Evolutionary conservation across 1,140 invertebrate species (phyloP), one percentile per base, ranked within the genome.

Genomic region (Leptinotarsa texana): DNA sequence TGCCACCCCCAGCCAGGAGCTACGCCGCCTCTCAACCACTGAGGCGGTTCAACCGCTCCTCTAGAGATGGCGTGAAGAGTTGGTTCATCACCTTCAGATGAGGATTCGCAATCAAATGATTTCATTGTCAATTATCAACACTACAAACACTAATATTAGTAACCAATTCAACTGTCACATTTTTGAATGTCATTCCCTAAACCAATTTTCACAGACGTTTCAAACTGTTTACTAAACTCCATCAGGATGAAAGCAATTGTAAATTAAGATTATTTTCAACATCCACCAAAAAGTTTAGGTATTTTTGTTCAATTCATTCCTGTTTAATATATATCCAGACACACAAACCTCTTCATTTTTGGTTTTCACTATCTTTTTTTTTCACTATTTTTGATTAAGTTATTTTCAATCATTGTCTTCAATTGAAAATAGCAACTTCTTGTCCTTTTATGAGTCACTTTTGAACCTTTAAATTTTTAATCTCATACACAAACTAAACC

Each of bases 41-140:
- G 83, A 1, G 80, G 80, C 3, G 82, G 75, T 82, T 82, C 80
- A 3, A 78, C 77, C 72, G 81, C 78, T 42, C 74, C 75, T 72
- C 83, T 78, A 70, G 83, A 83, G 80, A 85, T 84, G 81, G 84
- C 81, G 76, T 81, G 78, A 22, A 81, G 76, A 17, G 81, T 80
- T 21, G 80, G 75, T 80, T 85, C 84, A 73, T 85, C 84, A 66
- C 83, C 83, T 76, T 85, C 84, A 4, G 84, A 85, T 22, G 84
- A 85, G 18, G 84, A 85, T 80, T 85, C 84, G 73, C 83, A 85
- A 70, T 85, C 84, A 75, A 84, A 84, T 21, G 83, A 82, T 77
- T 85, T 85, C 83, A 85, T 85, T 77, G 63, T 80, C 72, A 71
- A 74, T 78, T 74, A 24, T 65, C 17, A 65, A 65, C 21, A 18